Evolutionary conservation across 2,113 vertebrate genomes (phyloP).

Genomic region (Colinus virginianus): DNA sequence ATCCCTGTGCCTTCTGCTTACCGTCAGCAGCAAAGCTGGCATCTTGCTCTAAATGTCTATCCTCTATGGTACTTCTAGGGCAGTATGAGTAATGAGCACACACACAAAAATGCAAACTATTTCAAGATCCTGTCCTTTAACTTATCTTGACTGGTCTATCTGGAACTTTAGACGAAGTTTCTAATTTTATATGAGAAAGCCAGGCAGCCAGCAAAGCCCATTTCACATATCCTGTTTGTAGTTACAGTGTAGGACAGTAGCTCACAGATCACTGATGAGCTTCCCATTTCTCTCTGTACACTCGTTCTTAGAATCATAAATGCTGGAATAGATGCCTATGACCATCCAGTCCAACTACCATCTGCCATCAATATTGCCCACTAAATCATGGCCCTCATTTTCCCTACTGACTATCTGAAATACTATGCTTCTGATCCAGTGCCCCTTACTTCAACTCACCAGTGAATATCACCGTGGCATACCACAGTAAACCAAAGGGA

Average conservation of each 20-base stretch:
- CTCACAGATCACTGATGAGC: fast-evolving
- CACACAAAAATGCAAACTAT: background rate
- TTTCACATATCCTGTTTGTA: background rate
- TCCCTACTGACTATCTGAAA: background rate
- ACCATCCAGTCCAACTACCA: too few species aligned
- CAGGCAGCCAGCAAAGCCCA: background rate
- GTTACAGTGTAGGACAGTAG: background rate
- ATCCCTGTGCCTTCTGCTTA: background rate
- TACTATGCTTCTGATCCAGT: background rate
- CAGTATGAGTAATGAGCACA: background rate
- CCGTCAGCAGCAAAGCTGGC: background rate
- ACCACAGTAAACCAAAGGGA: background rate
- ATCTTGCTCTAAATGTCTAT: background rate
- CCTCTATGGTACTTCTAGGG: background rate
- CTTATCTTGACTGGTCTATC: background rate
- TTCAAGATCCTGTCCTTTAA: background rate
- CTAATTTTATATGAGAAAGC: background rate
- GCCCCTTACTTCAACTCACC: background rate
- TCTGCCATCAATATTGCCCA: too few species aligned
- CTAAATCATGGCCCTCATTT: background rate
- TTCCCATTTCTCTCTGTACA: background rate
- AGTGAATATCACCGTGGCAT: fast-evolving
- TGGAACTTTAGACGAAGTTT: background rate
- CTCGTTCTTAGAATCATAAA: background rate
- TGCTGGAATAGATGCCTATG: too few species aligned